These are phyloP conservation scores for Heliconius erato DNA, from an alignment of 2,888 invertebrate species.

Conservation along the genomic window DNA sequence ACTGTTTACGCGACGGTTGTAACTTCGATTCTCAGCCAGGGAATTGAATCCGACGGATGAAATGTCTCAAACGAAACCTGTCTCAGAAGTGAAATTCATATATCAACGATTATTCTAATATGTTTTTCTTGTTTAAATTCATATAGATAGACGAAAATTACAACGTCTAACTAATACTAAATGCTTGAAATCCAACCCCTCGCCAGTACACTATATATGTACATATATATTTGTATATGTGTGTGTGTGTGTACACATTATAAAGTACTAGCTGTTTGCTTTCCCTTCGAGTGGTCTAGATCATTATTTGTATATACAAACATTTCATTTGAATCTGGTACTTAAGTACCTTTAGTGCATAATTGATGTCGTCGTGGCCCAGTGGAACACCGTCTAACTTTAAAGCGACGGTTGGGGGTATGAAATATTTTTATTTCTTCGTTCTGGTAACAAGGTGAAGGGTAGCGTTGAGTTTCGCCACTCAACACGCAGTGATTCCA, in stretches of 20 bases:
- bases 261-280: neutral
- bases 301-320: constrained; percentile 10
- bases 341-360: neutral
- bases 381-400: neutral
- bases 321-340: neutral
- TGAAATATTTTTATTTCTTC: no score
- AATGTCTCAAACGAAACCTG: no score
- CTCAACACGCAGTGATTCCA: no score
- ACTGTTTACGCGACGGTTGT: neutral
- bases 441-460: no score
- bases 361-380: neutral
- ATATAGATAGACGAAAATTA: neutral
- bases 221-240: neutral
- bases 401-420: no score
- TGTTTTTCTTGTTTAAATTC: neutral
- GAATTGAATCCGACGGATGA: no score
- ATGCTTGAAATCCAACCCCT: neutral
- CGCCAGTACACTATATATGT: neutral
- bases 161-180: neutral
- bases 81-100: no score
- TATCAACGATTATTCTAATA: no score
- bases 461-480: no score
- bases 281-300: constrained; percentile 14
- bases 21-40: no score
- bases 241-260: neutral